These are phyloP conservation scores for Zapornia atra DNA, from an alignment of 2,113 vertebrate species.

Conservation along the genomic window DNA sequence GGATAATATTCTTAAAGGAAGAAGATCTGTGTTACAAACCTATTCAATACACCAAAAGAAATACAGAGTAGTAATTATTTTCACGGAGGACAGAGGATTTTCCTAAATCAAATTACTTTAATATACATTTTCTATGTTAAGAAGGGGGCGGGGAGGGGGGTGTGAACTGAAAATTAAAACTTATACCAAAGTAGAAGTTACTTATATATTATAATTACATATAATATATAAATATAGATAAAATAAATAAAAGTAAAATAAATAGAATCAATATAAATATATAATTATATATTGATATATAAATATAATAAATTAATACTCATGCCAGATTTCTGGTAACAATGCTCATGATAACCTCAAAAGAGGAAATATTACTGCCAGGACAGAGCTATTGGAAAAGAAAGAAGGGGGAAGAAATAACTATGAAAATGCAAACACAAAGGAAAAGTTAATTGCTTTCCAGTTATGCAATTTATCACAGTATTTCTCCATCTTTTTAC, in stretches of 20 bases:
- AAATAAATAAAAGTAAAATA: too few relatives aligned
- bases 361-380: neutral
- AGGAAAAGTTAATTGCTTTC: constrained; percentile 44
- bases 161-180: neutral
- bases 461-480: constrained; percentile 32
- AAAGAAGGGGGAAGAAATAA: neutral
- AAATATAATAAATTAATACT: neutral
- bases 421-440: constrained; percentile 21
- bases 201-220: too few relatives aligned
- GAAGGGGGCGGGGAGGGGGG: neutral
- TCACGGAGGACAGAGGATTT: neutral
- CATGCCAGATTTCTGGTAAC: constrained; percentile 29
- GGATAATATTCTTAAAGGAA: neutral
- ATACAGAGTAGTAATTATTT: neutral
- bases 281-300: too few relatives aligned
- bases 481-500: constrained; percentile 4
- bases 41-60: neutral
- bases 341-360: neutral
- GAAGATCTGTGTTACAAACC: neutral
- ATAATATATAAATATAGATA: too few relatives aligned
- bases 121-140: neutral
- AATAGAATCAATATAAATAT: too few relatives aligned
- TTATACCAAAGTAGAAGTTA: too few relatives aligned
- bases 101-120: neutral
- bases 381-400: neutral